phyloP scores from a whole-genome alignment of 1,140 invertebrate genomes.

The Pseudomyrmex sp. region DNA sequence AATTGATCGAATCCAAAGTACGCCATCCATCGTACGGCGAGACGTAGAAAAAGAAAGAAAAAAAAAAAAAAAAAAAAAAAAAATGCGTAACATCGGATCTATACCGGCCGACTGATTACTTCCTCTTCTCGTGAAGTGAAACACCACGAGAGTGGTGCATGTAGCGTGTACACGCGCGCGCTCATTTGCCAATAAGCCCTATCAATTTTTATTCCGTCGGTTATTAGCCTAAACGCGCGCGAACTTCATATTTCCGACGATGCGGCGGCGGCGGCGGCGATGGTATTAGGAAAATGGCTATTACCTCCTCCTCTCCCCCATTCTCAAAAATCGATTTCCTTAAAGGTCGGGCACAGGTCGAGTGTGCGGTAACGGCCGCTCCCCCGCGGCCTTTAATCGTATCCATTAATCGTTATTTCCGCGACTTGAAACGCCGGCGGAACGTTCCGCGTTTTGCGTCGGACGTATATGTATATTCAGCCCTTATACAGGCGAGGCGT shows the following conservation, averaged over 20 bases:
- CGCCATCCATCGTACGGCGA: not conserved
- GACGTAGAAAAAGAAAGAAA: too few species aligned
- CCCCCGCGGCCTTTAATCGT: conserved; percentile 38
- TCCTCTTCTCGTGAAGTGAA: not conserved
- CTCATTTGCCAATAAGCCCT: not conserved
- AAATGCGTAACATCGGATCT: not conserved
- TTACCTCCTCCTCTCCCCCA: not conserved
- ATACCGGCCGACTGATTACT: not conserved
- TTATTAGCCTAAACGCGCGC: conserved; percentile 17
- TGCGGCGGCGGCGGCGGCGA: too few species aligned
- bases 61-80: too few species aligned
- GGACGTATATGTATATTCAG: conserved; percentile 17
- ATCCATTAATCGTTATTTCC: conserved; percentile 51
- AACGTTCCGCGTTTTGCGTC: not conserved
- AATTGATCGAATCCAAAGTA: conserved; percentile 30
- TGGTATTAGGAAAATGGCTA: conserved; percentile 10
- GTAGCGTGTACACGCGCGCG: too few species aligned
- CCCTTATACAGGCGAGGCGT: conserved; percentile 27
- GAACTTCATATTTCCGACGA: conserved; percentile 20
- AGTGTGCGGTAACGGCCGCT: conserved; percentile 7
- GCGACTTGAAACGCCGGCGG: conserved; percentile 9
- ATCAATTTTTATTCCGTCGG: conserved; percentile 40
- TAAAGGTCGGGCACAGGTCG: not conserved
- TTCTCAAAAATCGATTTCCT: conserved; percentile 52
- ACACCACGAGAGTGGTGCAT: not conserved